These are phyloP conservation scores for Chrysolophus pictus DNA, from an alignment of 2,797 vertebrate species.

Conservation along the genomic window DNA sequence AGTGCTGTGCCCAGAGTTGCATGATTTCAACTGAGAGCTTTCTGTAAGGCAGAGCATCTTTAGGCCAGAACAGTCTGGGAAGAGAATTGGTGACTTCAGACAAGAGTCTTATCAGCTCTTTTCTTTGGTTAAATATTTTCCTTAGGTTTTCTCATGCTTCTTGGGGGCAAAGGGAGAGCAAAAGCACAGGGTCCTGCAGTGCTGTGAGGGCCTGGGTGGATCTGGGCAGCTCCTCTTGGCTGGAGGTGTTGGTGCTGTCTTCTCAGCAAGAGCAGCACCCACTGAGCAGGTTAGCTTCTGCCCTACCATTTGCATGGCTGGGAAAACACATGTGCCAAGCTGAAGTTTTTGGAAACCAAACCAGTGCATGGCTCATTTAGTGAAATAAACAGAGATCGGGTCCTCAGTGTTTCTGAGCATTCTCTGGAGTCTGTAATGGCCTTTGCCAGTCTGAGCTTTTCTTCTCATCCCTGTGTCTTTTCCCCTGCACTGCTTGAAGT, in stretches of 20 bases:
- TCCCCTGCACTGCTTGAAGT: neutral
- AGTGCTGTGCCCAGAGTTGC: neutral
- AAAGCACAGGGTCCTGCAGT: neutral
- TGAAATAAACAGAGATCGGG: neutral
- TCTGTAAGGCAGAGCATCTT: constrained; percentile 42
- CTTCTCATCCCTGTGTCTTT: neutral
- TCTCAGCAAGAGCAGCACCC: neutral
- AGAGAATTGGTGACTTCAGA: neutral
- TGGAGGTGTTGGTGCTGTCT: neutral
- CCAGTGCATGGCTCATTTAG: neutral
- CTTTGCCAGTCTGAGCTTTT: neutral
- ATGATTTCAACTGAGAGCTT: constrained; percentile 27
- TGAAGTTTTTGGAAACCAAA: constrained; percentile 21
- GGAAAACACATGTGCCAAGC: neutral
- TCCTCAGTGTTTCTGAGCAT: neutral
- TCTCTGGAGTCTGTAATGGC: neutral
- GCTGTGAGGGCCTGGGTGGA: neutral
- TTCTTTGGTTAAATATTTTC: neutral
- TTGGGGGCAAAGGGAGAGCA: neutral
- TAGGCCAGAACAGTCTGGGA: neutral
- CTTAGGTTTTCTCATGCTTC: neutral
- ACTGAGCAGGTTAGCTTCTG: neutral
- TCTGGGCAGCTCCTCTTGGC: neutral
- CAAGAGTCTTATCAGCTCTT: neutral
- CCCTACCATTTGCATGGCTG: neutral